These are phyloP conservation scores for Hanleya hanleyi DNA, from an alignment of 2,888 invertebrate genomes.

Conservation along the genomic window DNA sequence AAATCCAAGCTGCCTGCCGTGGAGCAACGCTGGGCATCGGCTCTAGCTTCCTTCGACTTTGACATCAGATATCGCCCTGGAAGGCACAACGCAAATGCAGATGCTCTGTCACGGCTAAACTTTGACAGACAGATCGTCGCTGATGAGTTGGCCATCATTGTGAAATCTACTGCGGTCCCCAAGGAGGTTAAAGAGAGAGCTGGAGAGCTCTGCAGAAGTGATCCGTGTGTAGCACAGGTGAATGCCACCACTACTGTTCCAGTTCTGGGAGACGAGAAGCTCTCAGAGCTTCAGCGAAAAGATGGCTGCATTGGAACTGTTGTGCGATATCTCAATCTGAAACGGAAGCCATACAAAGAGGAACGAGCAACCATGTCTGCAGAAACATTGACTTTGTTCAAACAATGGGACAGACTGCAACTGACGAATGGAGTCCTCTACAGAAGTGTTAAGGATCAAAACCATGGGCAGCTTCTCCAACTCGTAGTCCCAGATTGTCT, in stretches of 20 bases:
- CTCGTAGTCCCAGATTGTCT: neutral
- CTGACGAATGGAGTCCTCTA: neutral
- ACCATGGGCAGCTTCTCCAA: neutral
- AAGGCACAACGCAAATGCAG: conserved; percentile 15
- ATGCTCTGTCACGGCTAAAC: conserved; percentile 11
- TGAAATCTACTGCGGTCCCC: neutral
- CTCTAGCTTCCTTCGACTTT: conserved; percentile 21
- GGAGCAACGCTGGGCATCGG: conserved; percentile 24
- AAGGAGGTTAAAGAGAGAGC: neutral
- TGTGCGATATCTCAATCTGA: neutral
- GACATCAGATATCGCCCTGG: conserved; percentile 16
- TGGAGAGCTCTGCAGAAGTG: neutral
- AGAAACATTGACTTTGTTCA: neutral
- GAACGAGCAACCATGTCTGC: neutral
- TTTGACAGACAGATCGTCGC: neutral
- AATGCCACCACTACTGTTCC: neutral
- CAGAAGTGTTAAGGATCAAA: neutral
- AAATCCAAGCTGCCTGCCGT: conserved; percentile 18
- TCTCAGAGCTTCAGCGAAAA: neutral
- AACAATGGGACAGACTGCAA: neutral
- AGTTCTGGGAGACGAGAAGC: neutral
- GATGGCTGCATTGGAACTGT: neutral
- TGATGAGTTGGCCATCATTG: neutral
- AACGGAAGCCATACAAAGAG: neutral
- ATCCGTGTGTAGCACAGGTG: neutral